Conservation (phyloP, 37 sponge, comb jelly and placozoan species). For the Agelas oroides region DNA sequence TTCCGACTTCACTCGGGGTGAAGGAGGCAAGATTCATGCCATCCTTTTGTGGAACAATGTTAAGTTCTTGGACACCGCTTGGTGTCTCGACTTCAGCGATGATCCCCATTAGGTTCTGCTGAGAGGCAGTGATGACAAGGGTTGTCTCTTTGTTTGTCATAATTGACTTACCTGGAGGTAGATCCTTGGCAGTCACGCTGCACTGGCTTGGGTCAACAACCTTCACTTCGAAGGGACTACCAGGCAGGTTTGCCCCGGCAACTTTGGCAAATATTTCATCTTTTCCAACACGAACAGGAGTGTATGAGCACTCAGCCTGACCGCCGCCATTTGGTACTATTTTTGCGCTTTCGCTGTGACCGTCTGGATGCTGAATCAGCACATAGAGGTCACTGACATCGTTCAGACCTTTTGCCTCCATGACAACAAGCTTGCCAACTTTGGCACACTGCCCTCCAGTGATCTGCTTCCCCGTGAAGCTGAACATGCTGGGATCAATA, state of each 20-base stretch:
- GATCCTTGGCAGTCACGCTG: conserved; percentile 64
- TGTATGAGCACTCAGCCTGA: conserved; percentile 59
- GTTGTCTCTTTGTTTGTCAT: conserved; percentile 49
- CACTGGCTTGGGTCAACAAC: conserved; percentile 82
- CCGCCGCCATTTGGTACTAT: conserved; percentile 28
- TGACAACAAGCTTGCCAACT: conserved; percentile 46
- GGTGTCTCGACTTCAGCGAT: conserved; percentile 49
- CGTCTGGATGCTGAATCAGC: conserved; percentile 53
- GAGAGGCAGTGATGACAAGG: conserved; percentile 53
- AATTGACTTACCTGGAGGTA: conserved; percentile 57
- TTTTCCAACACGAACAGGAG: conserved; percentile 42
- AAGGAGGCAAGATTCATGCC: conserved; percentile 45
- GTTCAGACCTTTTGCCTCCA: conserved; percentile 41
- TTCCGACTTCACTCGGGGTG: conserved; percentile 67
- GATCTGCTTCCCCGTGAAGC: conserved; percentile 47
- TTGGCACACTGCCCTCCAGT: conserved; percentile 54
- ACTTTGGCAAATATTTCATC: conserved; percentile 70
- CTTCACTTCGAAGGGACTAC: conserved; percentile 75
- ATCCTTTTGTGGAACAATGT: conserved; percentile 13
- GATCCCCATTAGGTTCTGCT: conserved; percentile 39
- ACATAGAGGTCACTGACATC: conserved; percentile 53
- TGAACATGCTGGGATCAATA: conserved; percentile 59
- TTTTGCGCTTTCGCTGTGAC: conserved; percentile 33
- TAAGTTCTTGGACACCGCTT: conserved; percentile 40
- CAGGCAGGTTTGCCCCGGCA: conserved; percentile 58